Percentiles rank a stretch among this genome's conserved stretches.
Evolutionary conservation across 92 coral and sea anemone species (phyloP).

Genomic region (Porites lobata): DNA sequence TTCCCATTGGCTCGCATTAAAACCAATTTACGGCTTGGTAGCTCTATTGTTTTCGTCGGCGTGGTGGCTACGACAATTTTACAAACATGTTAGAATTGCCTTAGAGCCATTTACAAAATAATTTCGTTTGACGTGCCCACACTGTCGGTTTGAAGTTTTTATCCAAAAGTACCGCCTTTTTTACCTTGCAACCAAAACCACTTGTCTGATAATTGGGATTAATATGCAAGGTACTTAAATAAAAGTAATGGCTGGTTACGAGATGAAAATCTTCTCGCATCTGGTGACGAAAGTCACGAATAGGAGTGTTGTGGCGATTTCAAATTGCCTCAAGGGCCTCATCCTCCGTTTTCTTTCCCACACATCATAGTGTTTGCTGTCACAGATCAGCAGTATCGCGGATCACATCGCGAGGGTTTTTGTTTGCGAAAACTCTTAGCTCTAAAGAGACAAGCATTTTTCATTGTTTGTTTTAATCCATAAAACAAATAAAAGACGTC

Average conservation of each 20-base stretch:
- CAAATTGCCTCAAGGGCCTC: not conserved
- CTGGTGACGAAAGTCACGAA: constrained; percentile 60
- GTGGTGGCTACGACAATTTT: constrained; percentile 91
- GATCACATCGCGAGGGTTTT: not conserved
- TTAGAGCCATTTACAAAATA: constrained; percentile 51
- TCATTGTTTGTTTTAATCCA: constrained; percentile 90
- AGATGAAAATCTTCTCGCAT: constrained; percentile 59
- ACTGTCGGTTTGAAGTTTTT: constrained; percentile 44
- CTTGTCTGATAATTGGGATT: constrained; percentile 83
- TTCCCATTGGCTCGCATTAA: constrained; percentile 96
- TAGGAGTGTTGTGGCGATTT: not conserved
- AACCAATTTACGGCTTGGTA: constrained; percentile 98
- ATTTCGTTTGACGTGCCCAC: constrained; percentile 43
- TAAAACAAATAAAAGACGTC: constrained; percentile 96
- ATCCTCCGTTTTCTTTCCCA: not conserved
- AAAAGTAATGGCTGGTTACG: constrained; percentile 57
- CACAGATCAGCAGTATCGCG: not conserved
- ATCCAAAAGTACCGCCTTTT: constrained; percentile 55
- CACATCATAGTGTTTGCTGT: not conserved
- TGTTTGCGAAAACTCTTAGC: constrained; percentile 80
- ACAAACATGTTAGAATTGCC: constrained; percentile 78
- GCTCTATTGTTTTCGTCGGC: constrained; percentile 94
- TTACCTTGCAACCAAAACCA: constrained; percentile 67
- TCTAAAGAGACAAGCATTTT: constrained; percentile 83
- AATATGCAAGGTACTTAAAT: constrained; percentile 73